Evolutionary conservation across 2,797 vertebrate genomes (phyloP).

Genomic region (Enteromius argenteus): DNA sequence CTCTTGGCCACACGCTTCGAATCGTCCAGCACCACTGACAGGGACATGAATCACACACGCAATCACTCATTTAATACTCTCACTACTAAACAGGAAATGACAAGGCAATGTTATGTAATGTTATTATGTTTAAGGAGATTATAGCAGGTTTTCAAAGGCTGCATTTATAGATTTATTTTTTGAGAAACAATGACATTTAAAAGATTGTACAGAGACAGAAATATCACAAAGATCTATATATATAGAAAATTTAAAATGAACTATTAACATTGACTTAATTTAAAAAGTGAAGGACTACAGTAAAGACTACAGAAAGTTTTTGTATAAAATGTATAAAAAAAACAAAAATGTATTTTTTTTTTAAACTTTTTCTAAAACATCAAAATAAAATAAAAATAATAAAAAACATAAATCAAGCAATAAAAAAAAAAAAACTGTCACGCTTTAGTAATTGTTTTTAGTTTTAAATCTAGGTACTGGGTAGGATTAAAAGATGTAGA

Average conservation of each 20-base stretch:
- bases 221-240: neutral
- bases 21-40: slow-evolving; percentile 95
- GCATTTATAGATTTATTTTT: neutral
- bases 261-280: too few relatives aligned
- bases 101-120: too few relatives aligned
- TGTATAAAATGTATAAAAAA: too few relatives aligned
- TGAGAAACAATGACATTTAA: neutral
- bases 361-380: too few relatives aligned
- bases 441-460: too few relatives aligned
- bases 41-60: neutral
- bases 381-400: too few relatives aligned
- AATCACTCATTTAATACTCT: slow-evolving; percentile 35
- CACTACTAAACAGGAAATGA: slow-evolving; percentile 1
- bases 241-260: too few relatives aligned
- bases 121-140: slow-evolving; percentile 1
- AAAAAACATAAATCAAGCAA: too few relatives aligned
- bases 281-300: too few relatives aligned
- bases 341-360: too few relatives aligned
- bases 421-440: too few relatives aligned
- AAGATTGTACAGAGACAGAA: neutral
- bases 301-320: too few relatives aligned
- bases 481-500: neutral
- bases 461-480: neutral
- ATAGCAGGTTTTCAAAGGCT: neutral
- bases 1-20: slow-evolving; percentile 97